Percentiles rank a stretch among this genome's conserved stretches.
Evolutionary conservation across 2,888 invertebrate genomes (phyloP).

Genomic region (Heliconius cydno): DNA sequence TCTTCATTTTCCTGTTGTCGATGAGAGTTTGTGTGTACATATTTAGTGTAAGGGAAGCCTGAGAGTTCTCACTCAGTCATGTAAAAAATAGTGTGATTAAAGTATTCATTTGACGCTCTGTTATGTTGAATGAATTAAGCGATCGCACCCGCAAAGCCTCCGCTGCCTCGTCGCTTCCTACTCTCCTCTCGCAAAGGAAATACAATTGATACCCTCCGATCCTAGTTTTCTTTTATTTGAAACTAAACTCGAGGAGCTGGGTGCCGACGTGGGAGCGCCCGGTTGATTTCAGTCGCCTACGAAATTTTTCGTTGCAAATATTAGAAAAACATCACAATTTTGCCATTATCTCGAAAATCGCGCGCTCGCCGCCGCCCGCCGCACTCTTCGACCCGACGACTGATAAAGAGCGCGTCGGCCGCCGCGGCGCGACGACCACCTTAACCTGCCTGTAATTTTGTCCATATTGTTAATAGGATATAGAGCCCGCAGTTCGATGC

Average conservation of each 20-base stretch:
- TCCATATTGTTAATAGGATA: slow-evolving; percentile 78
- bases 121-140: slow-evolving; percentile 37
- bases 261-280: slow-evolving; percentile 45
- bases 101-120: slow-evolving; percentile 59
- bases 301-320: slow-evolving; percentile 53
- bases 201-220: neutral
- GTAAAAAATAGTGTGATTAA: slow-evolving; percentile 65
- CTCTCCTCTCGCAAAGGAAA: slow-evolving; percentile 45
- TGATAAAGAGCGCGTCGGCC: slow-evolving; percentile 77
- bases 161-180: slow-evolving; percentile 55
- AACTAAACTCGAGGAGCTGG: slow-evolving; percentile 39
- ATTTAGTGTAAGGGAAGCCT: slow-evolving; percentile 80
- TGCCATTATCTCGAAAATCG: slow-evolving; percentile 76
- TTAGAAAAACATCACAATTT: slow-evolving; percentile 82
- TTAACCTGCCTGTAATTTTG: slow-evolving; percentile 77
- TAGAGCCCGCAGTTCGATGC: slow-evolving; percentile 74
- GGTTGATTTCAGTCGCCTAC: slow-evolving; percentile 45
- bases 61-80: slow-evolving; percentile 71
- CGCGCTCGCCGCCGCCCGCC: slow-evolving; percentile 60
- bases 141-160: slow-evolving; percentile 31
- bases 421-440: slow-evolving; percentile 65
- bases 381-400: slow-evolving; percentile 63
- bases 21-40: slow-evolving; percentile 81
- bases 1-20: slow-evolving; percentile 72
- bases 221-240: neutral